Base-by-base conservation (phyloP, 2,797 vertebrate species). In the Sciaenops ocellatus region DNA sequence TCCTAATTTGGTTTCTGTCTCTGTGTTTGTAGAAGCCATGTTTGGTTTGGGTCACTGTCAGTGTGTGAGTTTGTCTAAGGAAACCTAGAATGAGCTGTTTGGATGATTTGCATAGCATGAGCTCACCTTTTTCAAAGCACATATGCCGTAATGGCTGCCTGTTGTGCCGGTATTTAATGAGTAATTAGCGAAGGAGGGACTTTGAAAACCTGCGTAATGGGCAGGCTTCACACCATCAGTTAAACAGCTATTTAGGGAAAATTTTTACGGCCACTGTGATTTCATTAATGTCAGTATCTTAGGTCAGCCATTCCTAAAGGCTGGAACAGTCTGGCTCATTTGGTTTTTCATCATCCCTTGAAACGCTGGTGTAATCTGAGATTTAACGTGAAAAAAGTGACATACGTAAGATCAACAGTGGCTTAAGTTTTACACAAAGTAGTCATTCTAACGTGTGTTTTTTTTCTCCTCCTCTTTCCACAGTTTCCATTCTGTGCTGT, bases 401-500 rank as follows among this genome's bases (percentile, higher is more conserved):
- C 67, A 38, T 17, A 16, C 1, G 15, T 73, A 44, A 74, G 24
- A 62, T 59, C 57, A n/a, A 24, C 69, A 41, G 38, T 17, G 73
- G 44, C 54, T 73, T 24, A 20, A 34, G 51, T 73, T 52, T 38
- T 74, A 34, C 75, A 69, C 51, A 62, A 51, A 8, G 34, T 69
- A 7, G 28, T 73, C 48, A 63, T 63, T 86, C 26, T 76, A 44
- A 82, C 59, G 2, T 38, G 34, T 38, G 2, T 9, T 38, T 30
- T 30, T 15, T 48, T 30, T 82, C n/a, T 69, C 64, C 68, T 41
- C 87, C 68, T 94, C 76, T 96, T 83, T 85, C 96, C 94, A 82
- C 95, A 99, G 98, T 99, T 91, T 99, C 98, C 85, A 94, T 99
- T 81, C 98, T 98, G 94, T 99, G 98, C 96, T 99, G 98, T 80